These are phyloP conservation scores for Drosophila subsilvestris DNA, from an alignment of 2,888 invertebrate genomes.

Conservation along the genomic window DNA sequence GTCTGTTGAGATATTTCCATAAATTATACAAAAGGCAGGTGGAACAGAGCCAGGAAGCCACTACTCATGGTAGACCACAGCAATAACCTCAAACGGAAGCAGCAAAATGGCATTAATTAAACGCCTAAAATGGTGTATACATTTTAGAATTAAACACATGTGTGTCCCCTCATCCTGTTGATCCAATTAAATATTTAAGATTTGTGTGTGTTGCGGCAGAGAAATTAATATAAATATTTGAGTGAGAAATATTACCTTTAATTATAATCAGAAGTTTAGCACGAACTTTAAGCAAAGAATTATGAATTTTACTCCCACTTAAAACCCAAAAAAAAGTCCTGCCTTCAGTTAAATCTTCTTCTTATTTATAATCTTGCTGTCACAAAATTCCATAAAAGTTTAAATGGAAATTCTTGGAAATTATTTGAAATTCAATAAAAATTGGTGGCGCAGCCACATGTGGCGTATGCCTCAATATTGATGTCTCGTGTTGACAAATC, in stretches of 20 bases:
- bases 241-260: neutral
- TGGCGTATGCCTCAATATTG: constrained; percentile 54
- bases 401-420: constrained; percentile 32
- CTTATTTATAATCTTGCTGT: neutral
- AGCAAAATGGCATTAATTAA: constrained; percentile 54
- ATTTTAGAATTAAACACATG: constrained; percentile 44
- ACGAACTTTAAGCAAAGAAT: constrained; percentile 1
- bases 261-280: neutral
- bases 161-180: neutral
- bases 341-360: neutral
- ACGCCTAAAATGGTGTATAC: constrained; percentile 11
- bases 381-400: constrained; percentile 43
- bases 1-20: constrained; percentile 33
- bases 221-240: neutral
- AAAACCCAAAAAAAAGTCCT: neutral
- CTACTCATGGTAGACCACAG: constrained; percentile 18
- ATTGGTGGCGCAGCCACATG: constrained; percentile 5
- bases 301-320: too few species aligned
- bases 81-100: constrained; percentile 5
- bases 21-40: constrained; percentile 47
- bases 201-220: too few species aligned
- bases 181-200: constrained; percentile 26
- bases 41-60: neutral
- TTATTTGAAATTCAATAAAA: constrained; percentile 27
- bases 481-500: constrained; percentile 40